Conservation (phyloP, 2,797 vertebrate genomes). For the Perodicticus potto region DNA sequence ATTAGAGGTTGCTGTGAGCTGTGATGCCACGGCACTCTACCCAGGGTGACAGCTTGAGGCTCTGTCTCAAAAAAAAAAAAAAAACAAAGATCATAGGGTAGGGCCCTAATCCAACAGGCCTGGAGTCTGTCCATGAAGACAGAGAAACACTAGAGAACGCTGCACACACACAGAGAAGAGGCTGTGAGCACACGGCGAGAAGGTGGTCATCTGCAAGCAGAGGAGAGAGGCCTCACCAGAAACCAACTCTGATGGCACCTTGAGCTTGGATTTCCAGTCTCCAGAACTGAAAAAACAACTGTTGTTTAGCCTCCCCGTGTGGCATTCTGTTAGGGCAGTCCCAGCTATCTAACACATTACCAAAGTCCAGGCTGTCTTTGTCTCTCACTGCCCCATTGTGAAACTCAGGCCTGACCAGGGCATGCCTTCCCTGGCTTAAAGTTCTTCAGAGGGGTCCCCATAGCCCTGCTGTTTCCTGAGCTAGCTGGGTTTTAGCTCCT, state of each 20-base stretch:
- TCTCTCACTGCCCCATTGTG: neutral
- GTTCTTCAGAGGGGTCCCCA: rapidly evolving
- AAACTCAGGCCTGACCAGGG: neutral
- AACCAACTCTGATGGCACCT: neutral
- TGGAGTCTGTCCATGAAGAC: neutral
- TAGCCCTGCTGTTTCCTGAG: rapidly evolving
- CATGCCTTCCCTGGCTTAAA: no score
- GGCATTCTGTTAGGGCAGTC: neutral
- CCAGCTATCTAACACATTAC: neutral
- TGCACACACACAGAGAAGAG: neutral
- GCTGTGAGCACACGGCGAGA: no score
- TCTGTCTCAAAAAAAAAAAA: no score
- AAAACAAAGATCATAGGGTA: no score
- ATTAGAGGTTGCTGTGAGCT: no score
- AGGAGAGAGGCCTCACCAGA: no score
- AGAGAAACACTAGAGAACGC: neutral
- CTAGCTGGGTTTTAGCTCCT: no score
- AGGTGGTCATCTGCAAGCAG: no score
- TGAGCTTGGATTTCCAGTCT: neutral
- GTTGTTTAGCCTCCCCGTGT: rapidly evolving
- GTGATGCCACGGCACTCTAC: no score
- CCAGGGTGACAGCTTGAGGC: no score
- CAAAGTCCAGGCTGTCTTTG: neutral
- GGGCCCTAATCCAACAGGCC: neutral
- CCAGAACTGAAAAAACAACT: neutral